These are phyloP conservation scores for Exephanes ischioxanthus DNA, from an alignment of 2,888 invertebrate species.

Conservation along the genomic window DNA sequence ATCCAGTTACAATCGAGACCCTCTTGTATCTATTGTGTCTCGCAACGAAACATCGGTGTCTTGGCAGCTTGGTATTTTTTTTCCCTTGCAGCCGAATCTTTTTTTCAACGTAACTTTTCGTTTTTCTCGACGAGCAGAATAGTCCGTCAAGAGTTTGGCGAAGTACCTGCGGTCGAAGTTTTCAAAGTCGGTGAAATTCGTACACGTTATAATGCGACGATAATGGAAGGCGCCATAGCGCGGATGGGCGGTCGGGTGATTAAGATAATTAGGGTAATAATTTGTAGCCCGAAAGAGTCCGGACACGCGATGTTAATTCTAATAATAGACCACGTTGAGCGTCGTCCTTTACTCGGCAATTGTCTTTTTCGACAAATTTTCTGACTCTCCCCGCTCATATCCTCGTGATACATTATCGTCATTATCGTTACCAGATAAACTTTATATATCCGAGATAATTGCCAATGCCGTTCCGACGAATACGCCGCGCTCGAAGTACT, in stretches of 20 bases:
- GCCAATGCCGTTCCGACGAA: neutral
- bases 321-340: constrained; percentile 68
- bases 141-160: neutral
- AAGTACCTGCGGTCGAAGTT: constrained; percentile 29
- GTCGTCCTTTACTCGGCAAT: constrained; percentile 51
- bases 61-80: neutral
- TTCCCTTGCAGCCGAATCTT: neutral
- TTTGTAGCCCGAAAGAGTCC: constrained; percentile 72
- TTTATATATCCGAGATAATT: neutral
- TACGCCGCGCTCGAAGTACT: neutral
- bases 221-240: constrained; percentile 30
- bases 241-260: constrained; percentile 72
- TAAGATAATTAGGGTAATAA: constrained; percentile 81
- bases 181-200: constrained; percentile 43
- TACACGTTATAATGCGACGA: constrained; percentile 56
- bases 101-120: neutral
- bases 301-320: constrained; percentile 79
- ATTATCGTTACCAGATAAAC: neutral
- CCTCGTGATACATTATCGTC: constrained; percentile 7
- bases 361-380: constrained; percentile 42
- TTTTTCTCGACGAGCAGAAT: neutral
- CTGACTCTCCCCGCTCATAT: neutral
- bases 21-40: neutral
- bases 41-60: neutral
- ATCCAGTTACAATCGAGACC: neutral